A percentile compares a stretch with the other conserved stretches of the same genome.
Evolutionary conservation across 2,888 invertebrate genomes (phyloP).

Genomic region (Rotaria sp.): DNA sequence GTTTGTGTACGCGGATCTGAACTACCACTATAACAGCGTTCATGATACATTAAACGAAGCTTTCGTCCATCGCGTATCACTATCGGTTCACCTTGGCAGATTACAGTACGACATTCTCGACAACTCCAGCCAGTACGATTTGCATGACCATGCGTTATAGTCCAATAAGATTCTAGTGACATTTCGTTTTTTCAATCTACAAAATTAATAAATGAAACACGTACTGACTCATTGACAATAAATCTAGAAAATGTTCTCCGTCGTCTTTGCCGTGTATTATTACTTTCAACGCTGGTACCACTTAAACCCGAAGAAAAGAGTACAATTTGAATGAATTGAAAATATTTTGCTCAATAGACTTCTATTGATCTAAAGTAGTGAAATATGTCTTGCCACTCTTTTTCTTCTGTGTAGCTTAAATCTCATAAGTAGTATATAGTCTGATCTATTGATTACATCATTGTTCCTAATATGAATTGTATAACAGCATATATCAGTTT

Average conservation of each 20-base stretch:
- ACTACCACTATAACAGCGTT: not conserved
- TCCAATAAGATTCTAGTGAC: not conserved
- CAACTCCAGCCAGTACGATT: conserved; percentile 16
- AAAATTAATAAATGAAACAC: not conserved
- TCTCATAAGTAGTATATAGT: no score
- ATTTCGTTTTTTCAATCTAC: not conserved
- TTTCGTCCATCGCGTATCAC: not conserved
- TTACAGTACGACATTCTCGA: not conserved
- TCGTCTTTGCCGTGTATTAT: no score
- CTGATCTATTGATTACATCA: not conserved
- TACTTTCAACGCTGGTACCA: no score
- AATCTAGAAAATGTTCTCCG: not conserved
- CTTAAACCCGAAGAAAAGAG: no score
- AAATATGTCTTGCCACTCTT: no score
- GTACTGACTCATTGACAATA: no score
- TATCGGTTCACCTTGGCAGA: not conserved
- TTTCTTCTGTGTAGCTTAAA: no score
- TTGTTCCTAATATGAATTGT: not conserved
- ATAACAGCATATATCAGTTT: no score
- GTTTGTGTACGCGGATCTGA: conserved; percentile 8
- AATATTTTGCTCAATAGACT: no score
- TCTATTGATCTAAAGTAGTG: no score
- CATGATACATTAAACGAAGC: conserved; percentile 6
- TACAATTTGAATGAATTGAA: no score
- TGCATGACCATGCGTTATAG: not conserved